phyloP scores from a whole-genome alignment of 53 echinoderm and acorn worm species.

The Echinometra lucunter region DNA sequence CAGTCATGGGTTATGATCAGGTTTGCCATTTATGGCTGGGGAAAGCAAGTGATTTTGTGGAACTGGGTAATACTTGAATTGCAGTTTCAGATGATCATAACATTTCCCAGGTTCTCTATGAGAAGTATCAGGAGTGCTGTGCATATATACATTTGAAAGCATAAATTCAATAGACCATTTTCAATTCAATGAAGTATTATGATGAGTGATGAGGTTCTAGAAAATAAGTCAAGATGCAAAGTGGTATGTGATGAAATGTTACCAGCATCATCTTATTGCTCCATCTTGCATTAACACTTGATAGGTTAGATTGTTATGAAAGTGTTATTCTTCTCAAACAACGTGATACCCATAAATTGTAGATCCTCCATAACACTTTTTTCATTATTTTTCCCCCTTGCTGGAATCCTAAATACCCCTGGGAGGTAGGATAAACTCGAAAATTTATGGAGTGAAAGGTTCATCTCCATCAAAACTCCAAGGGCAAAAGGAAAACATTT shows the following conservation, averaged over 20 bases:
- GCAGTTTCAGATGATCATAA: neutral
- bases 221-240: neutral
- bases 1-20: neutral
- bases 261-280: neutral
- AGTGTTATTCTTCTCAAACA: slow-evolving; percentile 28
- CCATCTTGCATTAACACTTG: neutral
- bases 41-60: neutral
- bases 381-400: neutral
- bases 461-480: slow-evolving; percentile 48
- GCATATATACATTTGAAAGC: neutral
- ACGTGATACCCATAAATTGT: slow-evolving; percentile 1
- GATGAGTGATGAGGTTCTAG: neutral
- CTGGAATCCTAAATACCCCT: slow-evolving; percentile 1
- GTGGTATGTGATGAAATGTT: slow-evolving; percentile 31
- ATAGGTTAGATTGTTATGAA: neutral
- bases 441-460: slow-evolving; percentile 51
- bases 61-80: neutral
- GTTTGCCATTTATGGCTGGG: neutral
- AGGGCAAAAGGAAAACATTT: slow-evolving; percentile 45
- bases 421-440: slow-evolving; percentile 54
- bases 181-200: too few relatives aligned
- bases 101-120: neutral
- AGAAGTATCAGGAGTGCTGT: neutral
- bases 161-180: too few relatives aligned
- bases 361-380: neutral